Base-by-base conservation (phyloP, 2,113 vertebrate genomes). In the Ramphastos sulfuratus region DNA sequence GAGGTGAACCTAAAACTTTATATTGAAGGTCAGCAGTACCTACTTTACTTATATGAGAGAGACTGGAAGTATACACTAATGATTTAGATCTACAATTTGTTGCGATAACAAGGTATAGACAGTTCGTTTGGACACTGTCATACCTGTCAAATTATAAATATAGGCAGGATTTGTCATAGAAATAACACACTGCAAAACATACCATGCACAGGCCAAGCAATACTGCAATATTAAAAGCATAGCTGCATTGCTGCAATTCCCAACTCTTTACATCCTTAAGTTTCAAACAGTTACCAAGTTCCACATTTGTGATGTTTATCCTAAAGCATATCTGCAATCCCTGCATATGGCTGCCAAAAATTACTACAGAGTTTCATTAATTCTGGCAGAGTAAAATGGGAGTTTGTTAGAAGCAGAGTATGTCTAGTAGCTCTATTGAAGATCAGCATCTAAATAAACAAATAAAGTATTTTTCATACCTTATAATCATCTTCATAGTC, bases 401-500 rank as follows among this genome's bases (percentile, higher is more conserved):
- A 75, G 77, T 87, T 89, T 44, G 48, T 91, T 64, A 52, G 19
- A 74, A 83, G n/a, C 10, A 80, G 33, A 78, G 4, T 30, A n/a
- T 13, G 31, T 39, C 60, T 52, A 37, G 54, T 2, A 80, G 17
- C 12, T 76, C 9, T 44, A 74, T 28, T 71, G 13, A 90, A 79
- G 18, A 54, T 6, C 7, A 12, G 14, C 27, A 82, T 15, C 12
- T 37, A 89, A 82, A 85, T 33, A 4, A 86, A 79, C 0, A 46
- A 28, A 72, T 82, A 7, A 67, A 59, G 14, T 55, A 6, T 72
- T 82, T 83, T 70, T 92, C 97, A 86, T 97, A 98, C 98, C 98
- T 97, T 95, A 79, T 90, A 90, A 33, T 95, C 94, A 1, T 97
- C 97, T 9, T 96, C 96, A 4, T 96, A 96, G 60, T 97, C 96